Conservation (phyloP, 92 coral and sea anemone species). For the Actinostola sp. region DNA sequence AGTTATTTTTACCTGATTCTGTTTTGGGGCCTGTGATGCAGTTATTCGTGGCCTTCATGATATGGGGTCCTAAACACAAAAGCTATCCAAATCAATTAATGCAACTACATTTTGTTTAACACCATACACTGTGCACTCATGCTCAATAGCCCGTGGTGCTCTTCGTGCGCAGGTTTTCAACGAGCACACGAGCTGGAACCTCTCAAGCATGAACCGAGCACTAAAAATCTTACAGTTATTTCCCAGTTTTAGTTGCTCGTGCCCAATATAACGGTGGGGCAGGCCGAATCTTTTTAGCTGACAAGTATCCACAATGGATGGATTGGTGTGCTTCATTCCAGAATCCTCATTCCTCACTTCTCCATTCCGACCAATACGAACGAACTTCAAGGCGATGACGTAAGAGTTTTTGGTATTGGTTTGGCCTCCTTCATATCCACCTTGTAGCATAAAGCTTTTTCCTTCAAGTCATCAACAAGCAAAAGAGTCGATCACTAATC, state of each 20-base stretch:
- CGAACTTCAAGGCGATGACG: constrained; percentile 70
- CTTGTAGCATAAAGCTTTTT: constrained; percentile 63
- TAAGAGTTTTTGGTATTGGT: constrained; percentile 59
- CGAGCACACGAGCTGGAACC: too few species aligned
- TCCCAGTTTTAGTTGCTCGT: constrained; percentile 87
- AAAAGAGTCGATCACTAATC: constrained; percentile 64
- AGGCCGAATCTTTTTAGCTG: constrained; percentile 25
- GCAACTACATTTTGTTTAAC: too few species aligned
- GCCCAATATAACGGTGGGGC: constrained; percentile 88
- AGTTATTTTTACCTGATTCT: too few species aligned
- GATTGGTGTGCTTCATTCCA: constrained; percentile 8
- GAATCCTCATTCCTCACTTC: constrained; percentile 45
- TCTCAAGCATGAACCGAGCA: too few species aligned
- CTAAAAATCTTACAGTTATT: too few species aligned
- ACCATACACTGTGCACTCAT: too few species aligned
- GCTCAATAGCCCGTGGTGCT: too few species aligned
- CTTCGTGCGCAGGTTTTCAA: too few species aligned
- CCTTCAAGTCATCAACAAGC: constrained; percentile 62
- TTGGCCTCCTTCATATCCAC: constrained; percentile 56
- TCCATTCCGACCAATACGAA: constrained; percentile 84
- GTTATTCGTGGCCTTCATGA: too few species aligned
- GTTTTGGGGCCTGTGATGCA: too few species aligned
- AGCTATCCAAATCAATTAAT: too few species aligned
- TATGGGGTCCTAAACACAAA: too few species aligned
- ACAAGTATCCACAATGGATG: background rate